Evolutionary conservation across 2,113 vertebrate genomes (phyloP).

Genomic region (Amphilophus citrinellus): DNA sequence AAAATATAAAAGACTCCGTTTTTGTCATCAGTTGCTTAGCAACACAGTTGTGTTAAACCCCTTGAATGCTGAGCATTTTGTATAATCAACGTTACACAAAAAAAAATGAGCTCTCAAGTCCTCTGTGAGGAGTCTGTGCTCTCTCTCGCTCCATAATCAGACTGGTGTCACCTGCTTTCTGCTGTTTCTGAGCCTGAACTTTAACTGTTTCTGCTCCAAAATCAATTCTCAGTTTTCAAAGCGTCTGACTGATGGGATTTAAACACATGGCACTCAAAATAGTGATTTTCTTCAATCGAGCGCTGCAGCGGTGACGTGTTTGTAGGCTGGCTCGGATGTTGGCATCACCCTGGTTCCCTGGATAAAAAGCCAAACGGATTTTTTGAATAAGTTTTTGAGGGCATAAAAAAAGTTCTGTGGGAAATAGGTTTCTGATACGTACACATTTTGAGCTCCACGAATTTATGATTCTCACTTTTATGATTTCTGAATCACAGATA

Average conservation of each 20-base stretch:
- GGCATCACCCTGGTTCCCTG: background rate
- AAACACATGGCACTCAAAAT: background rate
- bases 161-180: background rate
- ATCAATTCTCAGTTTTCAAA: background rate
- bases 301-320: fast-evolving
- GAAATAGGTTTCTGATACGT: background rate
- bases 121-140: constrained; percentile 4
- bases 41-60: constrained; percentile 24
- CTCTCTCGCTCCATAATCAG: background rate
- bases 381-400: background rate
- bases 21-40: constrained; percentile 43
- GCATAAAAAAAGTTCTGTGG: background rate
- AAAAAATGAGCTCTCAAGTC: background rate
- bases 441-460: background rate
- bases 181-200: background rate
- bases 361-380: background rate
- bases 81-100: constrained; percentile 10
- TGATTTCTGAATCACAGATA: no score
- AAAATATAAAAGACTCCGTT: background rate
- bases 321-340: background rate
- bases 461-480: background rate
- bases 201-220: constrained; percentile 23
- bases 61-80: background rate
- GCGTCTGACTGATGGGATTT: background rate
- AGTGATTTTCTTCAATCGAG: background rate